Base-by-base conservation (phyloP, 1,140 invertebrate genomes). In the Uloborus diversus region DNA sequence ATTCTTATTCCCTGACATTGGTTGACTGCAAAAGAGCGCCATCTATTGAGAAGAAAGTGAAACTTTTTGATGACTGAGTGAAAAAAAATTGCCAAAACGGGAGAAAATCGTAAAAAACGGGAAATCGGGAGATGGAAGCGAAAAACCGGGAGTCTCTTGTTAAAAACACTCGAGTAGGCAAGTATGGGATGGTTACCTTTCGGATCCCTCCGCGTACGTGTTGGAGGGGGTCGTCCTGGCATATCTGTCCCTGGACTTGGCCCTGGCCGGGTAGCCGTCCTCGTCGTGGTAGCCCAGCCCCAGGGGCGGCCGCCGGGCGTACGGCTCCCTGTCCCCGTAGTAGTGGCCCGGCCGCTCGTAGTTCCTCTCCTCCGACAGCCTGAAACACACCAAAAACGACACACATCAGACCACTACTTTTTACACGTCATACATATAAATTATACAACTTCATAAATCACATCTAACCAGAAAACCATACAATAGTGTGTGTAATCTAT, bases 311-410 rank as follows among this genome's bases (percentile, higher is more conserved):
- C 84, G 81, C 53, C 84, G 82, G 49, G 84, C 62, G 78, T 82
- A 83, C 27, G 84, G 71, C 27, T 83, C 84, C 30, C 84, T 83
- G 11, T 84, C 85, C 57, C 84, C 89, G 87, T 87, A 88, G 83
- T 88, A 88, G 84, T 88, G 87, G 87, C 87, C 87, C 86, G 87
- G 86, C 81, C 87, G 84, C 59, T 88, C 87, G 83, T 88, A 88
- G 79, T 84, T 85, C 49, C 82, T 66, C 35, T 83, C 82, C 70
- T 83, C 82, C 17, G 78, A 32, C 30, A 83, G 35, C 47, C 82
- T 83, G 17, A 42, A 37, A 75, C 23, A 70, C 1, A 47, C 23
- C 32, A 25, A 68, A 14, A 53, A n/a, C n/a, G 51, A 53, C 1
- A 53, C n/a, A n/a, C n/a, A n/a, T n/a, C n/a, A n/a, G n/a, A n/a